Evolutionary conservation across 2,113 vertebrate species (phyloP).

Genomic region (Cairina moschata): DNA sequence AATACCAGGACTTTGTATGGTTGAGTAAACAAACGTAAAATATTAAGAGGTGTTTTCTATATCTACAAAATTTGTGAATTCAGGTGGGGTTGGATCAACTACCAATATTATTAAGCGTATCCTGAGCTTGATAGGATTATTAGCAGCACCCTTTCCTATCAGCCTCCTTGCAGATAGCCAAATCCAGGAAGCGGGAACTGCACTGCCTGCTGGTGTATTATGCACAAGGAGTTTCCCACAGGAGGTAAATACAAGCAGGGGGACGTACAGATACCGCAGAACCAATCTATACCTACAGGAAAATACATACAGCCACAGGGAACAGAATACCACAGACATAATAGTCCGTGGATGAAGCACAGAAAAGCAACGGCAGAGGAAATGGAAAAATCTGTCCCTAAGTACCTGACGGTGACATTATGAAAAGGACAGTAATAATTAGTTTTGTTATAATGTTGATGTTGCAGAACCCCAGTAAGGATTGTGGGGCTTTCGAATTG

Average conservation of each 20-base stretch:
- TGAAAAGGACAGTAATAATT: not conserved
- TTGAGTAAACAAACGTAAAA: not conserved
- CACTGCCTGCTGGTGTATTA: too few species aligned
- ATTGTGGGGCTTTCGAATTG: not conserved
- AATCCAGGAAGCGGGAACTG: accelerated
- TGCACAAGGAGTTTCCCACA: not conserved
- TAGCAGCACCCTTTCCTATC: accelerated
- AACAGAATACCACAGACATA: accelerated
- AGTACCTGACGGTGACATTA: accelerated
- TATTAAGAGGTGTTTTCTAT: not conserved
- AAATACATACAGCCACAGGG: not conserved
- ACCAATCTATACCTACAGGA: not conserved
- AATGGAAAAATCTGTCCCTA: not conserved
- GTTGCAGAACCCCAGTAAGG: not conserved
- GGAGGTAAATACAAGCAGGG: not conserved
- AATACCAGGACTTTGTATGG: not conserved
- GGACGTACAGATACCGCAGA: not conserved
- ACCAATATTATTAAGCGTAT: not conserved
- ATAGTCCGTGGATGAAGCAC: not conserved
- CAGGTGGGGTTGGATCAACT: not conserved
- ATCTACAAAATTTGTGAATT: not conserved
- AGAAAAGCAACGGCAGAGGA: not conserved
- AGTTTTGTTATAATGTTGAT: accelerated
- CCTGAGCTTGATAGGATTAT: not conserved
- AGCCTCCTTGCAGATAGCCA: not conserved